A percentile compares a stretch with the other conserved stretches of the same genome.
phyloP scores from a whole-genome alignment of 1,140 invertebrate genomes.

The Caenorhabditis brenneri region DNA sequence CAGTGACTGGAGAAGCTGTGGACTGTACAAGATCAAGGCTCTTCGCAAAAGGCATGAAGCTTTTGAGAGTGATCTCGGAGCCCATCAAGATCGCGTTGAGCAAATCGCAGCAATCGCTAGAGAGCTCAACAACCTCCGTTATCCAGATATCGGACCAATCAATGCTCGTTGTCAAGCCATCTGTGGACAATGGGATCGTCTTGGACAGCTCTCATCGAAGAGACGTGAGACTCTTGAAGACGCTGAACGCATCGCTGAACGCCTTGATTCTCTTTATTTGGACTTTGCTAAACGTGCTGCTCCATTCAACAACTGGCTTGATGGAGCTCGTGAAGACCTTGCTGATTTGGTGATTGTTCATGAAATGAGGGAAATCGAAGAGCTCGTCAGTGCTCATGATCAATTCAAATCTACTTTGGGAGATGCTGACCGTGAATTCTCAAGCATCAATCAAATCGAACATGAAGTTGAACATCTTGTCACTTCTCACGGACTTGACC shows the following conservation, averaged over 20 bases:
- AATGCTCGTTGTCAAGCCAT: conserved; percentile 90
- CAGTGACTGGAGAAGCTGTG: conserved; percentile 88
- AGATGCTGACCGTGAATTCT: conserved; percentile 97
- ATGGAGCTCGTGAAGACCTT: conserved; percentile 93
- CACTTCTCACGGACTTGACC: conserved; percentile 91
- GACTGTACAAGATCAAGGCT: conserved; percentile 75
- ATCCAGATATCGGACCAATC: conserved; percentile 91
- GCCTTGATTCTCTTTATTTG: conserved; percentile 95
- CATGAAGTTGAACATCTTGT: conserved; percentile 83
- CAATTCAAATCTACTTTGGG: conserved; percentile 93
- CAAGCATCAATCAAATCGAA: conserved; percentile 88
- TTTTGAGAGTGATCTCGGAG: conserved; percentile 96
- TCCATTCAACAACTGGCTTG: conserved; percentile 99
- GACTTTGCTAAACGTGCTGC: conserved; percentile 96
- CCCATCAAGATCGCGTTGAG: conserved; percentile 94
- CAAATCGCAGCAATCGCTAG: conserved; percentile 98
- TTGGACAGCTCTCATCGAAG: conserved; percentile 82
- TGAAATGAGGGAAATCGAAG: conserved; percentile 96
- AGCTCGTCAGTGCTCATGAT: conserved; percentile 92
- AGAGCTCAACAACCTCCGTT: conserved; percentile 95
- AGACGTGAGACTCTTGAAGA: conserved; percentile 81
- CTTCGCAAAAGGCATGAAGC: conserved; percentile 99
- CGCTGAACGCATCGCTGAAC: conserved; percentile 92
- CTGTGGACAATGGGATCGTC: conserved; percentile 80
- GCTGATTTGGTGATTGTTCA: conserved; percentile 99